Evolutionary conservation across 2,113 vertebrate species (phyloP).

Genomic region (Eulemur macaco): DNA sequence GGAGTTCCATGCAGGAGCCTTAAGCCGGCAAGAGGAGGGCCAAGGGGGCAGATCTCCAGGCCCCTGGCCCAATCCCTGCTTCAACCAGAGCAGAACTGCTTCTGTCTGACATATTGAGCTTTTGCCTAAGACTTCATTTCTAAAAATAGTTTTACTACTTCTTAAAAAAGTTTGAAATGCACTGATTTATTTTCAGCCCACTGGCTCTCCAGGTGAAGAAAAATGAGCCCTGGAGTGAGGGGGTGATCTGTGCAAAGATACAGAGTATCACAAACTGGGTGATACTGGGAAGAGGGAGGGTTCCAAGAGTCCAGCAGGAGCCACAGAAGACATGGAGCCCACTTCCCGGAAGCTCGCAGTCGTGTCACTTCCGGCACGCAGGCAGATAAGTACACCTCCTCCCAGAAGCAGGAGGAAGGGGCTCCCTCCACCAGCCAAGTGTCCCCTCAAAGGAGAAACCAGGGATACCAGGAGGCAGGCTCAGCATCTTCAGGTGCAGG

Average conservation of each 20-base stretch:
- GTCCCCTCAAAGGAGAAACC: background rate
- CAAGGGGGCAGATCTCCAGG: background rate
- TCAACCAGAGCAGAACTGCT: background rate
- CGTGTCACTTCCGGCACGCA: background rate
- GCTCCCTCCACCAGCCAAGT: background rate
- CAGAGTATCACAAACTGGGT: background rate
- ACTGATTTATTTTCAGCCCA: background rate
- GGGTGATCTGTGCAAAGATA: background rate
- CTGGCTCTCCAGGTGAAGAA: background rate
- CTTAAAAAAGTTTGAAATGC: background rate
- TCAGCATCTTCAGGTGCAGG: background rate
- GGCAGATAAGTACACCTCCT: background rate
- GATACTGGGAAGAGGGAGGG: background rate
- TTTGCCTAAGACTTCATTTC: conserved; percentile 18
- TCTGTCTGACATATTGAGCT: background rate
- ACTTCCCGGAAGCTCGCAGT: background rate
- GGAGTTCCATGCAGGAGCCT: background rate
- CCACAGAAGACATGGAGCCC: fast-evolving
- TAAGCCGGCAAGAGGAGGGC: background rate
- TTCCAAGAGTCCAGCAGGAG: background rate
- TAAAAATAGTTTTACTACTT: background rate
- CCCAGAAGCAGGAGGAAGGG: background rate
- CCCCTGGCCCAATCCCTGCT: background rate
- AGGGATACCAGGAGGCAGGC: background rate
- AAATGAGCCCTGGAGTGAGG: background rate